A percentile compares a stretch with the other conserved stretches of the same genome.
Conservation (phyloP, 2,113 vertebrate genomes). For the Ascaphus truei region DNA sequence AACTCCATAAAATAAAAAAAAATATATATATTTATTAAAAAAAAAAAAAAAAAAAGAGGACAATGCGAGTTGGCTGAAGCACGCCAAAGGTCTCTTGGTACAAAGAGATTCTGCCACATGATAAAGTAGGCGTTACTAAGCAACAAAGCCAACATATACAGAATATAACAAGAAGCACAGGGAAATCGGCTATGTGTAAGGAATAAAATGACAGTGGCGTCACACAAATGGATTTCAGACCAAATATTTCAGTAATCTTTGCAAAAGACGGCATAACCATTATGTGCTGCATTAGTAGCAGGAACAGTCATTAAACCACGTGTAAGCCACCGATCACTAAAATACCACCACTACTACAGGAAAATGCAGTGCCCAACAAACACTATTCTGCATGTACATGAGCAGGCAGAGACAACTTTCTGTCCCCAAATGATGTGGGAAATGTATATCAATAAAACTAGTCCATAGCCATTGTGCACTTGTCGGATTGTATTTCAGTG, state of each 20-base stretch:
- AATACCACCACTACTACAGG: background rate
- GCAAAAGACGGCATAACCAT: too few species aligned
- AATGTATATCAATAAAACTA: background rate
- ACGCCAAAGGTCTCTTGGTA: background rate
- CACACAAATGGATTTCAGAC: too few species aligned
- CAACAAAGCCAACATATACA: background rate
- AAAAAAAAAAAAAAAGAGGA: background rate
- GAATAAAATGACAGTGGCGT: background rate
- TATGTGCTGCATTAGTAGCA: too few species aligned
- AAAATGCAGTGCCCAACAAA: background rate
- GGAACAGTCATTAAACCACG: too few species aligned
- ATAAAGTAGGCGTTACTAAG: slow-evolving; percentile 10
- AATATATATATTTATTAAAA: background rate
- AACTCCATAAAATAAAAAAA: background rate
- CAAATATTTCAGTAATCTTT: too few species aligned
- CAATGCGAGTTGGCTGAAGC: background rate
- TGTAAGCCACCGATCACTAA: too few species aligned
- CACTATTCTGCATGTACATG: background rate
- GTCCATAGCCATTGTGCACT: background rate
- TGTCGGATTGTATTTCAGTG: background rate
- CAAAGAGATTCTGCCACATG: background rate
- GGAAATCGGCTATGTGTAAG: background rate
- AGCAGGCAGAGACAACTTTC: background rate
- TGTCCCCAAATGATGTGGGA: background rate
- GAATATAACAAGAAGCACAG: background rate